Evolutionary conservation across 2,888 invertebrate species (phyloP).

Genomic region (Yponomeuta malinellus): DNA sequence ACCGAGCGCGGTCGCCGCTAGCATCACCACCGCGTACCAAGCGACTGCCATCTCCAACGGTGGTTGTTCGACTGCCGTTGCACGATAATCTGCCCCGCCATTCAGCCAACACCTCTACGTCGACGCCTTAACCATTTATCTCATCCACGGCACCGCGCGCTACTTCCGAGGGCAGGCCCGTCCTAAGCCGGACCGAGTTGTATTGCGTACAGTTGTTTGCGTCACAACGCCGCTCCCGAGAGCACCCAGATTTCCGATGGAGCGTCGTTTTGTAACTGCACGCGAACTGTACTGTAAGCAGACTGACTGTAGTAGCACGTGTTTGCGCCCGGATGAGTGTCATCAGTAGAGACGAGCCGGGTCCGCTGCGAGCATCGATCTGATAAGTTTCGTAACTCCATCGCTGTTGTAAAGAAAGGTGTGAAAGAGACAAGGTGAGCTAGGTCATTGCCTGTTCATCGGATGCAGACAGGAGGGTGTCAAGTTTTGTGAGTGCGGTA

Average conservation of each 20-base stretch:
- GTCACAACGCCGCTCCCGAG: background rate
- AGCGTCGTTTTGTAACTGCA: background rate
- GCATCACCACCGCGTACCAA: conserved; percentile 53
- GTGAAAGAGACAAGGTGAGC: background rate
- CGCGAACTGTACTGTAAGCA: background rate
- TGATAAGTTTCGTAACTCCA: too few relatives aligned
- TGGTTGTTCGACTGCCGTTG: conserved; percentile 53
- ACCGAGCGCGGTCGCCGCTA: conserved; percentile 59
- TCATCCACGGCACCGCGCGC: background rate
- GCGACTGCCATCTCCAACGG: conserved; percentile 57
- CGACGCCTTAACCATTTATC: background rate
- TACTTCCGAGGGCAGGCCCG: background rate
- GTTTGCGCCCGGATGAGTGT: conserved; percentile 7
- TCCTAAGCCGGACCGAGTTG: background rate
- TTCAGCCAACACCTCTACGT: background rate
- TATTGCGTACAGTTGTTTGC: background rate
- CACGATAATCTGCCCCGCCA: background rate
- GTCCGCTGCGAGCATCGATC: background rate
- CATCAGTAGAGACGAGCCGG: background rate
- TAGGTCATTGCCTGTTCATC: background rate
- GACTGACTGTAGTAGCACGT: background rate
- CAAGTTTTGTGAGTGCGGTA: conserved; percentile 2
- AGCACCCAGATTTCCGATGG: background rate
- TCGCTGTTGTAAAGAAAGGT: background rate
- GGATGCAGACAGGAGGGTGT: background rate